Conservation (phyloP, 2,797 vertebrate genomes). For the Dendrocincla tyrannina region DNA sequence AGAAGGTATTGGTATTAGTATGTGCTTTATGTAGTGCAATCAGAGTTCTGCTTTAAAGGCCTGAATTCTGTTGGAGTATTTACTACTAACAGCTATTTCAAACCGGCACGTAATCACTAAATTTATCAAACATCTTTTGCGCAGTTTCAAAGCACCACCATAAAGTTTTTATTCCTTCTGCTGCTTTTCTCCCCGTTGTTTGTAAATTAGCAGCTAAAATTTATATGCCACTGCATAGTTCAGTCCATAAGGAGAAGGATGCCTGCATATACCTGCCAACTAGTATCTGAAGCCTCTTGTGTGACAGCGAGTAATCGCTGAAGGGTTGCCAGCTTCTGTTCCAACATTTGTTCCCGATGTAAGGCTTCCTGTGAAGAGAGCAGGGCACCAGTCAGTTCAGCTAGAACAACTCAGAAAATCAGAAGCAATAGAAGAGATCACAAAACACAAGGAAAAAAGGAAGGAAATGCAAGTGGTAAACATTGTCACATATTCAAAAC, state of each 20-base stretch:
- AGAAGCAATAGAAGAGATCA: not conserved
- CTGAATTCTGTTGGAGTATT: not conserved
- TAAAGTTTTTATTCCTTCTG: not conserved
- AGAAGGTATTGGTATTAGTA: conserved; percentile 17
- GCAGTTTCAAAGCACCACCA: not conserved
- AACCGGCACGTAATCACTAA: not conserved
- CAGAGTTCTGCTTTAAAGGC: not conserved
- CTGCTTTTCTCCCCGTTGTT: rapidly evolving
- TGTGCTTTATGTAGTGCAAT: not conserved
- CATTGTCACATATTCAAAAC: not conserved
- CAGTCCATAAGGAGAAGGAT: not conserved
- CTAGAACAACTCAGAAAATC: not conserved
- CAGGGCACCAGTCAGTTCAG: conserved; percentile 16
- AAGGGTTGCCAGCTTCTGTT: conserved; percentile 98
- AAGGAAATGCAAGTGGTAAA: not conserved
- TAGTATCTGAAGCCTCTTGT: conserved; percentile 98
- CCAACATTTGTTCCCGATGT: conserved; percentile 99
- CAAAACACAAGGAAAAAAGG: not conserved
- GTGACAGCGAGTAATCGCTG: conserved; percentile 94
- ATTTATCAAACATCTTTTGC: not conserved
- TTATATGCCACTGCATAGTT: not conserved
- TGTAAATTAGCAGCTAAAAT: not conserved
- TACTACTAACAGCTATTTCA: not conserved
- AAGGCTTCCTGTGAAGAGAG: conserved; percentile 89
- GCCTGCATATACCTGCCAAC: conserved; percentile 91